These are phyloP conservation scores for Halictus quadricinctus DNA, from an alignment of 2,888 invertebrate genomes.

Conservation along the genomic window DNA sequence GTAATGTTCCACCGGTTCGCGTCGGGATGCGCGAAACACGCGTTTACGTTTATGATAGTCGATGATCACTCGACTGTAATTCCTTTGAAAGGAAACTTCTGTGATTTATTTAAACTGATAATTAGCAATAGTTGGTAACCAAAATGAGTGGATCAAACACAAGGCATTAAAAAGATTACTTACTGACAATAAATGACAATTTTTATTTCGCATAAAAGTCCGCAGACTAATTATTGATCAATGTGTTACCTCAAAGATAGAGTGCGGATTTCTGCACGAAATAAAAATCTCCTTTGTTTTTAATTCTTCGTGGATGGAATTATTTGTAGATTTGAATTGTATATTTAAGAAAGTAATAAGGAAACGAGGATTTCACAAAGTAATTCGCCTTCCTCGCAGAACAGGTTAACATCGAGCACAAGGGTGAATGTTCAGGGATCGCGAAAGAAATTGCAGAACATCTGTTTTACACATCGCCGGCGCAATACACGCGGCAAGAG, in stretches of 20 bases:
- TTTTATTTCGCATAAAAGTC: too few relatives aligned
- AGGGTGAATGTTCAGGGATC: neutral
- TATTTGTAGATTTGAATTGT: too few relatives aligned
- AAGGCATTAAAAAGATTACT: too few relatives aligned
- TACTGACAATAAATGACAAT: too few relatives aligned
- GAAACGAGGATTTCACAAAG: neutral
- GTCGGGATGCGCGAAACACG: neutral
- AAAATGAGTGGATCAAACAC: too few relatives aligned
- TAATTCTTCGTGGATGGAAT: neutral
- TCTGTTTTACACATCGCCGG: neutral
- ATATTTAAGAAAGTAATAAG: neutral
- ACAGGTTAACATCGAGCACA: neutral
- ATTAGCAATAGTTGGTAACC: too few relatives aligned
- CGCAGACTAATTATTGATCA: too few relatives aligned
- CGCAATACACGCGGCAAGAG: neutral
- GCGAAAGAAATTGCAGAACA: neutral
- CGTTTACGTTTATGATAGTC: neutral
- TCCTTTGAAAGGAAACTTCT: neutral
- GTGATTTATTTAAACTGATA: too few relatives aligned
- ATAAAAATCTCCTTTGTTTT: neutral
- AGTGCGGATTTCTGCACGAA: neutral
- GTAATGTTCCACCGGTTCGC: constrained; percentile 18
- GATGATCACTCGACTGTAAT: neutral
- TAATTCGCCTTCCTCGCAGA: neutral
- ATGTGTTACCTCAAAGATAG: too few relatives aligned